Conservation (phyloP, 1,140 invertebrate species). For the Euborellia annulipes region DNA sequence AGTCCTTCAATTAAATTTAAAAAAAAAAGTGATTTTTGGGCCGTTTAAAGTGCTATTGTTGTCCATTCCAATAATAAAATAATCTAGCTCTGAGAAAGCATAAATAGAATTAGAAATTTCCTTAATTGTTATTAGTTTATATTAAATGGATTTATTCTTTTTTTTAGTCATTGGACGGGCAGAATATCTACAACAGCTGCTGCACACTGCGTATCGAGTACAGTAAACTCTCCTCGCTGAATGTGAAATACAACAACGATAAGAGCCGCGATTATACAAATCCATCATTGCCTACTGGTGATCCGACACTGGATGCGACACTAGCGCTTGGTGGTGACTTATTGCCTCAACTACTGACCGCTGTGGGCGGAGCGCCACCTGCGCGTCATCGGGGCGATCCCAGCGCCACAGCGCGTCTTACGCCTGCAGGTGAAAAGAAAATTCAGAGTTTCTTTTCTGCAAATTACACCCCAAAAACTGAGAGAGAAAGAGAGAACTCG, state of each 20-base stretch:
- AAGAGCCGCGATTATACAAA: constrained; percentile 98
- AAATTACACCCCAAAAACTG: no score
- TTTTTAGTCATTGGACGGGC: constrained; percentile 78
- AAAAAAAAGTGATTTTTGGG: no score
- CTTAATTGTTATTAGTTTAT: no score
- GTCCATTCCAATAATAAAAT: no score
- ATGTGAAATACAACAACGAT: constrained; percentile 99
- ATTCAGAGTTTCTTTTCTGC: no score
- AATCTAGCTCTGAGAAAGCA: no score
- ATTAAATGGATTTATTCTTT: constrained; percentile 9
- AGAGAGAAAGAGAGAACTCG: no score
- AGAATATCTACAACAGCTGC: constrained; percentile 98
- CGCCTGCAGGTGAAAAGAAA: background rate
- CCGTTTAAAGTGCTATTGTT: no score
- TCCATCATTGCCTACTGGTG: constrained; percentile 87
- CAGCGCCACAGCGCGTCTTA: constrained; percentile 1
- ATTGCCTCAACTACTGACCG: constrained; percentile 45
- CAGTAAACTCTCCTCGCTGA: constrained; percentile 91
- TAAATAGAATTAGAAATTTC: no score
- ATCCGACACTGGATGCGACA: constrained; percentile 46
- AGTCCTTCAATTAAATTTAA: no score
- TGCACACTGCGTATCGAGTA: constrained; percentile 99
- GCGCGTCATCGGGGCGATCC: constrained; percentile 5
- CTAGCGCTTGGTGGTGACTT: constrained; percentile 27
- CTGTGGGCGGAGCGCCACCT: constrained; percentile 20